Percentiles rank a stretch among this genome's conserved stretches.
Evolutionary conservation across 1,140 invertebrate genomes (phyloP).

Genomic region (Caenorhabditis brenneri): DNA sequence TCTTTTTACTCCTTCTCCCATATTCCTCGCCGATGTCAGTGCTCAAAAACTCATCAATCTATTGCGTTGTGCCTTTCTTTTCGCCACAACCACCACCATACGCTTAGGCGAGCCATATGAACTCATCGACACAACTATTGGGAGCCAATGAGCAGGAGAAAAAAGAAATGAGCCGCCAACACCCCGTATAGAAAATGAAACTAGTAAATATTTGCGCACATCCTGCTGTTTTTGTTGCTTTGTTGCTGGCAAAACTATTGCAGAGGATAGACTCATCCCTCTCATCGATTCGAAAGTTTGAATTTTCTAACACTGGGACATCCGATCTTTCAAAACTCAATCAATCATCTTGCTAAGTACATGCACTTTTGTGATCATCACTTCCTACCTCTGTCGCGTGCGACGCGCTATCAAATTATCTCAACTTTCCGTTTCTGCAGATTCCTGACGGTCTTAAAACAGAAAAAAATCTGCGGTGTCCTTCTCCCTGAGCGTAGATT

Average conservation of each 20-base stretch:
- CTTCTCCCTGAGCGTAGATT: slow-evolving; percentile 7
- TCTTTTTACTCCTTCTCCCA: neutral
- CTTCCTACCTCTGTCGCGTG: neutral
- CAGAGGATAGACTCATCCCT: neutral
- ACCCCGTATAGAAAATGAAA: neutral
- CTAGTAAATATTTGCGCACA: slow-evolving; percentile 34
- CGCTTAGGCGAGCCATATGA: slow-evolving; percentile 15
- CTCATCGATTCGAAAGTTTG: neutral
- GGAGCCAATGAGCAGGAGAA: neutral
- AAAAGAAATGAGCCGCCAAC: slow-evolving; percentile 25
- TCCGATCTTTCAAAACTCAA: neutral
- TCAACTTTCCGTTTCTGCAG: slow-evolving; percentile 3
- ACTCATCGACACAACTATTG: neutral
- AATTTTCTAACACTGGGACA: neutral
- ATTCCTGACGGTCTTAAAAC: neutral
- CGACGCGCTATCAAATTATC: slow-evolving; percentile 29
- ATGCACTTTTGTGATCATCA: neutral
- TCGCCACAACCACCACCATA: slow-evolving; percentile 27
- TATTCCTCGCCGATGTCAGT: neutral
- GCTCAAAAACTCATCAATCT: slow-evolving; percentile 39
- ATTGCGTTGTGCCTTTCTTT: slow-evolving; percentile 29
- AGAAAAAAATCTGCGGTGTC: slow-evolving; percentile 14
- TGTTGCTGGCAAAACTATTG: neutral
- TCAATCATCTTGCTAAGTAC: slow-evolving; percentile 23
- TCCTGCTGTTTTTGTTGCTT: neutral